Conservation (phyloP, 2,113 vertebrate genomes). For the Saiga tatarica region DNA sequence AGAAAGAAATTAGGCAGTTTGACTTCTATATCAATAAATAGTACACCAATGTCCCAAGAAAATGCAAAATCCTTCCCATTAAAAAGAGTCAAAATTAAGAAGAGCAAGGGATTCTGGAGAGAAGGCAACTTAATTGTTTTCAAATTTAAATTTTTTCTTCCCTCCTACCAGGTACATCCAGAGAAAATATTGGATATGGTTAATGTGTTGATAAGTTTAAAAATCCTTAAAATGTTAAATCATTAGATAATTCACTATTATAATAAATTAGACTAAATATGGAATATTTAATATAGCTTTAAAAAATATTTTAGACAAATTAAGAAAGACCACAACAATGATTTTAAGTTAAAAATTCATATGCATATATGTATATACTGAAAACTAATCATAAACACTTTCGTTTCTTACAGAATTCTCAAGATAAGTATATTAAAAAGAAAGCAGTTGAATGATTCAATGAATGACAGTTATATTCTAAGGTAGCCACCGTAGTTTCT, state of each 20-base stretch:
- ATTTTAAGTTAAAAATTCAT: neutral
- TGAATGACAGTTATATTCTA: neutral
- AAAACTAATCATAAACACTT: neutral
- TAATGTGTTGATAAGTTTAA: neutral
- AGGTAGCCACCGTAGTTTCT: neutral
- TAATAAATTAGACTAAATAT: neutral
- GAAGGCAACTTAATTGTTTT: neutral
- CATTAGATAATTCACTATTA: neutral
- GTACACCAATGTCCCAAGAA: neutral
- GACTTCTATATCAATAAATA: neutral
- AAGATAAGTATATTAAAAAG: neutral
- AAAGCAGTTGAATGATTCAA: neutral
- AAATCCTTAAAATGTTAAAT: neutral
- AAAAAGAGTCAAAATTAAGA: neutral
- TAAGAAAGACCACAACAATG: neutral
- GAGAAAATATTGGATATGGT: neutral
- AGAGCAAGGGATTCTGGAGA: neutral
- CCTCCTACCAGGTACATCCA: neutral
- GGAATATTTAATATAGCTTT: neutral
- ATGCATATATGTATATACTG: neutral
- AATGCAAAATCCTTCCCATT: neutral
- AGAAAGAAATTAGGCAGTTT: neutral
- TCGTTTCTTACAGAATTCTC: neutral
- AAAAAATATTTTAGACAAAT: constrained; percentile 5
- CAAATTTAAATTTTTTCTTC: neutral